Evolutionary conservation across 2,113 vertebrate genomes (phyloP).

Genomic region (Osmerus eperlanus): DNA sequence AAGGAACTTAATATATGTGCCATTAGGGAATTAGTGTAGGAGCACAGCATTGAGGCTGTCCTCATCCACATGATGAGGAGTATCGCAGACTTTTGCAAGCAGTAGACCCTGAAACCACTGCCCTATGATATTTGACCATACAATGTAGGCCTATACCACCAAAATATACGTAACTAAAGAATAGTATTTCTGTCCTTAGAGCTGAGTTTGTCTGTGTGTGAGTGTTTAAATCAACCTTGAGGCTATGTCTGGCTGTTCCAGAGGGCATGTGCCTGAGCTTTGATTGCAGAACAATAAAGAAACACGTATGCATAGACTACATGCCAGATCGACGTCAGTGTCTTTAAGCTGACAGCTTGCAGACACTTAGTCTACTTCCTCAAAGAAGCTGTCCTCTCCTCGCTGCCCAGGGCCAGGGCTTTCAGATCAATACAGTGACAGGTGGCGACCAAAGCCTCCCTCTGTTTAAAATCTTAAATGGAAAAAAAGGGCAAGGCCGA

Average conservation of each 20-base stretch:
- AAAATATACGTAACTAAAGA: neutral
- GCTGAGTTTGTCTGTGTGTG: neutral
- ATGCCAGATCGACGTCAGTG: conserved; percentile 43
- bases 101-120: conserved; percentile 17
- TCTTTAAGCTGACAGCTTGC: conserved; percentile 36
- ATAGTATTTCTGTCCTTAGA: too few relatives aligned
- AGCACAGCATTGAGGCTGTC: too few relatives aligned
- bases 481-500: conserved; percentile 10
- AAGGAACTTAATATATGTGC: too few relatives aligned
- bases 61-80: too few relatives aligned
- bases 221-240: neutral
- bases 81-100: too few relatives aligned
- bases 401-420: conserved; percentile 4
- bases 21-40: too few relatives aligned
- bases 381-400: conserved; percentile 38
- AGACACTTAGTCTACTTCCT: conserved; percentile 45
- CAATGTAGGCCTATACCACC: neutral
- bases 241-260: neutral
- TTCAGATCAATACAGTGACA: conserved; percentile 41
- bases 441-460: conserved; percentile 21
- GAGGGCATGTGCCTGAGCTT: neutral
- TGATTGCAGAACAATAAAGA: neutral
- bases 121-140: neutral
- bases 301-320: conserved; percentile 25
- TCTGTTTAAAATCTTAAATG: conserved; percentile 16